Percentiles rank a stretch among this genome's conserved stretches.
These are phyloP conservation scores for Drosophila truncata DNA, from an alignment of 1,140 invertebrate genomes.

Conservation along the genomic window DNA sequence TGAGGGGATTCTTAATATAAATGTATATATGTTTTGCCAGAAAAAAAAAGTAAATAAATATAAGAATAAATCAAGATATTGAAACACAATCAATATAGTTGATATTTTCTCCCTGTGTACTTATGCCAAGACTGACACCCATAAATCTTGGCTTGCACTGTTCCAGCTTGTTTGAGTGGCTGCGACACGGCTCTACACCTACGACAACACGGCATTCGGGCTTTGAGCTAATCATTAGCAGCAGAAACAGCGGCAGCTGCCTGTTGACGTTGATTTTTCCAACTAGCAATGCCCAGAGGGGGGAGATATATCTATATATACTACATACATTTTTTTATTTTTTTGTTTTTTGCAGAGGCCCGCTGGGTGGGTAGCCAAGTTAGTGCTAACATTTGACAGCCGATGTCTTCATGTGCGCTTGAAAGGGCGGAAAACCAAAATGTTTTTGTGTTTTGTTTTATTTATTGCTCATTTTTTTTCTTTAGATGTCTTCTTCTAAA, in stretches of 20 bases:
- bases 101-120: slow-evolving; percentile 11
- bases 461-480: neutral
- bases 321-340: neutral
- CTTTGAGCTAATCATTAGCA: slow-evolving; percentile 71
- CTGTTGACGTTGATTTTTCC: slow-evolving; percentile 45
- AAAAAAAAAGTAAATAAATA: neutral
- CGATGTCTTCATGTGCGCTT: slow-evolving; percentile 33
- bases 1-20: neutral
- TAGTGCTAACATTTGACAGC: slow-evolving; percentile 21
- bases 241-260: slow-evolving; percentile 35
- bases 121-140: slow-evolving; percentile 17
- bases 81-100: neutral
- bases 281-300: slow-evolving; percentile 46
- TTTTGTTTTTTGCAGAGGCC: slow-evolving; percentile 5
- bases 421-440: neutral
- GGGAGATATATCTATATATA: slow-evolving; percentile 26
- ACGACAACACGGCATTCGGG: slow-evolving; percentile 50
- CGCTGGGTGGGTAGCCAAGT: slow-evolving; percentile 15
- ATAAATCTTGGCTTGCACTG: slow-evolving; percentile 32
- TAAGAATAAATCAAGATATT: neutral
- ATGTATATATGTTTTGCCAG: neutral
- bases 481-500: neutral
- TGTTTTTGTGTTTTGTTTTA: neutral
- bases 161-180: slow-evolving; percentile 41
- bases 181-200: slow-evolving; percentile 63